Percentiles rank a stretch among this genome's conserved stretches.
These are phyloP conservation scores for Eupelmus urozonus DNA, from an alignment of 2,888 invertebrate genomes.

Conservation along the genomic window DNA sequence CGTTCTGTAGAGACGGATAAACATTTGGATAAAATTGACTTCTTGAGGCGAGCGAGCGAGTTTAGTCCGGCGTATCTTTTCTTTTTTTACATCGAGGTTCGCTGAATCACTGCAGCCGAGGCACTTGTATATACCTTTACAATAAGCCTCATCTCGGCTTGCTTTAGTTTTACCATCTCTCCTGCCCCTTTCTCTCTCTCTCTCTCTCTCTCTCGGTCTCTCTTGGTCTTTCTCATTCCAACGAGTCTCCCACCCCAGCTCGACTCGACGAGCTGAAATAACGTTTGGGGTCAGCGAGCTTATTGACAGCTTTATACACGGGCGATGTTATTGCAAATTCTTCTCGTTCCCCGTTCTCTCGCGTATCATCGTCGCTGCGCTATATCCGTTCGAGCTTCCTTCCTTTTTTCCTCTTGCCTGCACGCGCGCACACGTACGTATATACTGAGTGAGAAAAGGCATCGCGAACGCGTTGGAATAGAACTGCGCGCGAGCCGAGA, in stretches of 20 bases:
- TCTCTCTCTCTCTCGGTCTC: too few relatives aligned
- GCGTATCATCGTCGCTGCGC: conserved; percentile 28
- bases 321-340: conserved; percentile 70
- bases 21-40: conserved; percentile 29
- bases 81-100: not conserved
- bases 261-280: conserved; percentile 63
- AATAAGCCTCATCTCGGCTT: conserved; percentile 37
- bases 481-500: conserved; percentile 37
- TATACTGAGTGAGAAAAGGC: conserved; percentile 12
- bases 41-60: not conserved
- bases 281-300: conserved; percentile 69
- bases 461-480: conserved; percentile 42
- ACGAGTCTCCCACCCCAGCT: not conserved
- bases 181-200: not conserved
- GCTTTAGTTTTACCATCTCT: conserved; percentile 24
- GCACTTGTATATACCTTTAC: conserved; percentile 17
- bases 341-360: conserved; percentile 35
- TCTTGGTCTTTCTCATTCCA: not conserved
- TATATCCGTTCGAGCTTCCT: conserved; percentile 49
- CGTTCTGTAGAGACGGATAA: conserved; percentile 11
- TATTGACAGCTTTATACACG: conserved; percentile 70
- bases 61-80: conserved; percentile 12
- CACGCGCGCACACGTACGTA: not conserved
- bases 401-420: conserved; percentile 45
- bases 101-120: conserved; percentile 34